Evolutionary conservation across 2,797 vertebrate genomes (phyloP).

Genomic region (Peromyscus aztecus): DNA sequence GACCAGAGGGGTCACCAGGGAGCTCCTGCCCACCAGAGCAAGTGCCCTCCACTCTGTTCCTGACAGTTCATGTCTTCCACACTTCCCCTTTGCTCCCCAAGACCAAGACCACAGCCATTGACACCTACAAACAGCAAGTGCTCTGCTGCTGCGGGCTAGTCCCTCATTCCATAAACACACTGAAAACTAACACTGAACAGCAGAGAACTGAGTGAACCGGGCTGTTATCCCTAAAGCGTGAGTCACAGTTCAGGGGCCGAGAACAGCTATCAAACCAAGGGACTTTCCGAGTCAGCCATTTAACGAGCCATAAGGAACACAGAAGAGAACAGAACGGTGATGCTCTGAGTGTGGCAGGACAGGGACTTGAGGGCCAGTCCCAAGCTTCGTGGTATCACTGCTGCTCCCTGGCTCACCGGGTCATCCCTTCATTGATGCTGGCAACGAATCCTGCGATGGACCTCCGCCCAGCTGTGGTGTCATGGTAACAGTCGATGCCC

Average conservation of each 20-base stretch:
- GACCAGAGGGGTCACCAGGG: background rate
- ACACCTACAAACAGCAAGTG: background rate
- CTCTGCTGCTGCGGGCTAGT: background rate
- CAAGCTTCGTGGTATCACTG: background rate
- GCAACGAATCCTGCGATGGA: constrained; percentile 97
- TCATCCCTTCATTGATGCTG: constrained; percentile 95
- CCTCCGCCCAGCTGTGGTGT: constrained; percentile 91
- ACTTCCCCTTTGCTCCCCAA: background rate
- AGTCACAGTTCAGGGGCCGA: background rate
- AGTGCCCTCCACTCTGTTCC: background rate
- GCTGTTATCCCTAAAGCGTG: background rate
- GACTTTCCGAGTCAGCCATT: background rate
- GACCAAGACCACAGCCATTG: background rate
- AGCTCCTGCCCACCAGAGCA: background rate
- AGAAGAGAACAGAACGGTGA: no score
- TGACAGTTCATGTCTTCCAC: background rate
- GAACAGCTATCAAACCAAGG: background rate
- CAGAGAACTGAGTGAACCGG: background rate
- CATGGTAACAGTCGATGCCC: constrained; percentile 97
- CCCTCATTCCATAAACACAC: background rate
- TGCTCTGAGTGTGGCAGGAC: background rate
- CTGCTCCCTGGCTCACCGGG: constrained; percentile 88
- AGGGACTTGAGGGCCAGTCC: no score
- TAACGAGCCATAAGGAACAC: no score
- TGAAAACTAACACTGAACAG: background rate